Percentiles rank a stretch among this genome's conserved stretches.
Conservation (phyloP, 2,113 vertebrate species). For the Pelobates fuscus region DNA sequence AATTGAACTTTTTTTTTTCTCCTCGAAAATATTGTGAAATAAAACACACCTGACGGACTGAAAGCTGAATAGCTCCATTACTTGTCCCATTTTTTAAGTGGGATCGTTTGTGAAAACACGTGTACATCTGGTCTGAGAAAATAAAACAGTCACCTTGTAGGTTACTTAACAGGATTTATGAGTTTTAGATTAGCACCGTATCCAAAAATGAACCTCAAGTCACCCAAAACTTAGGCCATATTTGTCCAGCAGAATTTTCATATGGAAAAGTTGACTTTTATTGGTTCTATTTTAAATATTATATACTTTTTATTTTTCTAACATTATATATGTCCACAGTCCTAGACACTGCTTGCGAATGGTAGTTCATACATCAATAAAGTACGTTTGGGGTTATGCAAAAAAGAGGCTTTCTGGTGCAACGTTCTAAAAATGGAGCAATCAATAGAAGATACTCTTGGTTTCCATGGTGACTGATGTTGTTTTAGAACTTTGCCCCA, state of each 20-base stretch:
- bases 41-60: slow-evolving; percentile 49
- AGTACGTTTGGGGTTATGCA: too few relatives aligned
- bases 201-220: slow-evolving; percentile 43
- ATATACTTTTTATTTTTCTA: neutral
- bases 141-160: slow-evolving; percentile 50
- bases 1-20: slow-evolving; percentile 49
- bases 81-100: slow-evolving; percentile 50
- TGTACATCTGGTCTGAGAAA: slow-evolving; percentile 50
- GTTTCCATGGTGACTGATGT: too few relatives aligned
- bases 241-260: neutral
- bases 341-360: neutral
- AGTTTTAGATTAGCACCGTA: slow-evolving; percentile 43
- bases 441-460: too few relatives aligned
- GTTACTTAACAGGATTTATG: slow-evolving; percentile 46
- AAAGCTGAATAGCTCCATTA: slow-evolving; percentile 47
- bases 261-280: slow-evolving; percentile 17
- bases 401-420: too few relatives aligned
- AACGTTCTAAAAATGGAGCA: too few relatives aligned
- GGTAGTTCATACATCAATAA: too few relatives aligned
- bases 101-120: slow-evolving; percentile 52
- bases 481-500: too few relatives aligned
- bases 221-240: slow-evolving; percentile 7
- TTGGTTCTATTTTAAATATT: neutral
- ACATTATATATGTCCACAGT: too few relatives aligned
- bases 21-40: slow-evolving; percentile 50